phyloP scores from a whole-genome alignment of 2,113 vertebrate species.

The Budorcas taxicolor region DNA sequence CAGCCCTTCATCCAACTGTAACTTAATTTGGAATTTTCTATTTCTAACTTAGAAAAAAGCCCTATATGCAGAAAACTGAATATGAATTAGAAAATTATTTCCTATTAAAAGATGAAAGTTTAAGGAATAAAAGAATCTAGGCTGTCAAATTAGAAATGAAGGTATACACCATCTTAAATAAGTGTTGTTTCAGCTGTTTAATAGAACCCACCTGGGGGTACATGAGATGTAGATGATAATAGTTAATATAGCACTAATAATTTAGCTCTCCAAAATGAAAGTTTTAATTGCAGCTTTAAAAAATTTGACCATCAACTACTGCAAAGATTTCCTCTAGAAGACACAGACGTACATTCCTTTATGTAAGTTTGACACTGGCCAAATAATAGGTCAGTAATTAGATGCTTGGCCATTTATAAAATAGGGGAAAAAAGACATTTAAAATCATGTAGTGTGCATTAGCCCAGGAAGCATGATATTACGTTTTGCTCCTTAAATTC shows the following conservation, averaged over 20 bases:
- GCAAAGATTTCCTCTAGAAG: not conserved
- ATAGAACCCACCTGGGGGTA: not conserved
- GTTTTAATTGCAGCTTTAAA: not conserved
- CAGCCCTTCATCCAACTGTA: not conserved
- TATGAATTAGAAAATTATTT: not conserved
- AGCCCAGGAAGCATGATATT: not conserved
- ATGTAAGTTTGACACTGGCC: not conserved
- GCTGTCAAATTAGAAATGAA: not conserved
- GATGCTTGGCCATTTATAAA: not conserved
- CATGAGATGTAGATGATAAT: not conserved
- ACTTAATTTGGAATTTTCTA: not conserved
- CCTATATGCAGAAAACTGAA: not conserved
- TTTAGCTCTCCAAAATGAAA: not conserved
- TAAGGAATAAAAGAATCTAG: not conserved
- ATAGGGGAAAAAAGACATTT: not conserved
- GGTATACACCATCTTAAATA: not conserved
- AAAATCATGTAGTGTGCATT: not conserved
- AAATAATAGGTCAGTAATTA: not conserved
- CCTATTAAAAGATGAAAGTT: not conserved
- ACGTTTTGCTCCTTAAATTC: not conserved
- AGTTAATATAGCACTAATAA: not conserved
- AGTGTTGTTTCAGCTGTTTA: not conserved
- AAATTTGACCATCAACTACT: not conserved
- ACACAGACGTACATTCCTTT: not conserved
- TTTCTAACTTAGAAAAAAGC: conserved; percentile 27